Base-by-base conservation (phyloP, 2,888 invertebrate genomes). In the Pterostichus niger region DNA sequence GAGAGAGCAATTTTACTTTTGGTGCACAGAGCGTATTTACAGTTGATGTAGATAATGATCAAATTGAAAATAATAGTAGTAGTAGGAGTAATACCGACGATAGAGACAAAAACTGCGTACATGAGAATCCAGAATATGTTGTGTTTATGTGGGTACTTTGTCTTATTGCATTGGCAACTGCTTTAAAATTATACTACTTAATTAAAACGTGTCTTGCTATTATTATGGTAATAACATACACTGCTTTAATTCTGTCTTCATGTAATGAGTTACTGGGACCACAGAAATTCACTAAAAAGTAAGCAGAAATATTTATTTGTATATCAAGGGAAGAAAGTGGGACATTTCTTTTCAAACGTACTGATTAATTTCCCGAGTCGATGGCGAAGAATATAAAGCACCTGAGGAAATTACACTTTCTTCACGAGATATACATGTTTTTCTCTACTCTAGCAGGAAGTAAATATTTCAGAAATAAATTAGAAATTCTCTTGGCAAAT, bases 111-210 rank as follows among this genome's bases (percentile, higher is more conserved):
- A 0, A 6, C 6, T 81, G 81, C 40, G 54, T 35, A 86, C 91
- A 92, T 75, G 35, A 52, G 71, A 93, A 94, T 86, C 95, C 96
- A 0, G 97, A 98, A 89, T 98, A 98, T 88, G 94, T 97, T 11
- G 96, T 98, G 3, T 98, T 97, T 90, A 97, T 97, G 2, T 98
- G 98, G 96, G 95, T 98, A 78, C 91, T 99, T 15, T 96, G 98
- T 87, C 92, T 99, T 87, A 95, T 99, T 54, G 96, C 97, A 0
- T 91, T 97, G 84, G 97, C 98, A 0, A 96, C 98, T 0, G 98
- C 98, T 40, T 91, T 99, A 40, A 98, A 97, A 89, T 91, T 98
- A 15, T 97, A 97, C 88, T 97, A 97, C 88, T 89, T 97, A 85
- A 94, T 97, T 78, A 98, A 98, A 89, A 95, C 96, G 0, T 92